Percentiles rank a stretch among this genome's conserved stretches.
These are phyloP conservation scores for Aricia agestis DNA, from an alignment of 1,140 invertebrate genomes.

Conservation along the genomic window DNA sequence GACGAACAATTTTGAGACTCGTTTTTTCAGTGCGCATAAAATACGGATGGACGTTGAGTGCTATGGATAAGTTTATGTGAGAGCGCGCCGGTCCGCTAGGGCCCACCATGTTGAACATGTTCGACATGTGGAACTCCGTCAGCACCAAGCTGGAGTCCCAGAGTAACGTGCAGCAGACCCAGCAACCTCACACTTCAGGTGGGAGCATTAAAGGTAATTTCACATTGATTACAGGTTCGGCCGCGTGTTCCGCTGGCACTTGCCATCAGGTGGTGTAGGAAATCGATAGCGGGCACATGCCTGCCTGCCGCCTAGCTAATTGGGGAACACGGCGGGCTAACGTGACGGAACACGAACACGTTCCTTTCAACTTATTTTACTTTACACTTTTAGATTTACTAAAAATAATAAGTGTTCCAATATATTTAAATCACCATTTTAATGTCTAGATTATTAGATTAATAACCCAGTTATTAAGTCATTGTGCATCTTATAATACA, in stretches of 20 bases:
- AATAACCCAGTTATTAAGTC: no score
- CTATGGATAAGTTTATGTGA: constrained; percentile 45
- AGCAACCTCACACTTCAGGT: constrained; percentile 86
- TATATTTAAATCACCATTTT: not conserved
- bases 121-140: constrained; percentile 91
- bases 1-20: constrained; percentile 64
- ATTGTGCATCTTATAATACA: no score
- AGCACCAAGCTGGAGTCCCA: constrained; percentile 87
- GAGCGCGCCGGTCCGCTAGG: constrained; percentile 40
- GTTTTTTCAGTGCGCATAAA: constrained; percentile 48
- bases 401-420: not conserved
- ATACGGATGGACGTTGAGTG: constrained; percentile 49
- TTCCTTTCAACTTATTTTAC: not conserved
- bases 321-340: not conserved
- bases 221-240: constrained; percentile 43
- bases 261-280: constrained; percentile 5
- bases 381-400: not conserved
- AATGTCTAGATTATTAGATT: no score
- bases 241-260: constrained; percentile 8
- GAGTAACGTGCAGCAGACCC: constrained; percentile 79
- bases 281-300: not conserved
- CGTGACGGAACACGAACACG: not conserved
- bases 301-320: not conserved
- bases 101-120: constrained; percentile 81
- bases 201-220: constrained; percentile 90